Evolutionary conservation across 2,113 vertebrate genomes (phyloP).

Genomic region (Ceyx melanurus): DNA sequence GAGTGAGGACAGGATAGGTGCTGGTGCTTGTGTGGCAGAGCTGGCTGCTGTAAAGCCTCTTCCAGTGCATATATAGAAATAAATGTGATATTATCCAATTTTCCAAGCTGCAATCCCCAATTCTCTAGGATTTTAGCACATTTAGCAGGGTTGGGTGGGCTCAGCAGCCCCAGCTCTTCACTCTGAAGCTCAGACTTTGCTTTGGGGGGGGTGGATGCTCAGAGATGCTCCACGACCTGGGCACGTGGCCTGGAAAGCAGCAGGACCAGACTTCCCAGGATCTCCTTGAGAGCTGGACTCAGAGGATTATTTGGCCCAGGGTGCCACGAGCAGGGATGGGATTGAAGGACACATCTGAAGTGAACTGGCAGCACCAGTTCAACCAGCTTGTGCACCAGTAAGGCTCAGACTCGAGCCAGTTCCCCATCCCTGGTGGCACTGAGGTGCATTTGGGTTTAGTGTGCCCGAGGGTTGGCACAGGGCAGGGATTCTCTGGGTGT

Average conservation of each 20-base stretch:
- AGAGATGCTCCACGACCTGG: too few species aligned
- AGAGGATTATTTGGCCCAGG: accelerated
- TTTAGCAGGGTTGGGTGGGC: too few species aligned
- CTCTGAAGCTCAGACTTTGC: slow-evolving; percentile 1
- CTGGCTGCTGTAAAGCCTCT: neutral
- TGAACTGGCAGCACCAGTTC: neutral
- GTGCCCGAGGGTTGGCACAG: neutral
- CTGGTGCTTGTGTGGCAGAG: neutral
- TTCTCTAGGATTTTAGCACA: neutral
- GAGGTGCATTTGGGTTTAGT: neutral
- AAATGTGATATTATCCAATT: neutral
- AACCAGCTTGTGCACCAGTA: neutral
- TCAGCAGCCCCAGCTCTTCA: neutral
- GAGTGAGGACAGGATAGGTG: neutral
- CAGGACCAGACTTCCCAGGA: too few species aligned
- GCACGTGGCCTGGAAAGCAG: too few species aligned
- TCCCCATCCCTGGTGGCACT: neutral
- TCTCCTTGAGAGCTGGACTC: neutral
- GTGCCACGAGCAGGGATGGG: neutral
- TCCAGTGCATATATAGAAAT: too few species aligned
- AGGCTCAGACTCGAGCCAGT: neutral
- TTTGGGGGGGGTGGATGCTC: neutral
- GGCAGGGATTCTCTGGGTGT: neutral
- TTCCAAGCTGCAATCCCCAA: neutral
- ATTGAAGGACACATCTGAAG: neutral